Conservation (phyloP, 2,888 invertebrate species). For the Meloe dianella region DNA sequence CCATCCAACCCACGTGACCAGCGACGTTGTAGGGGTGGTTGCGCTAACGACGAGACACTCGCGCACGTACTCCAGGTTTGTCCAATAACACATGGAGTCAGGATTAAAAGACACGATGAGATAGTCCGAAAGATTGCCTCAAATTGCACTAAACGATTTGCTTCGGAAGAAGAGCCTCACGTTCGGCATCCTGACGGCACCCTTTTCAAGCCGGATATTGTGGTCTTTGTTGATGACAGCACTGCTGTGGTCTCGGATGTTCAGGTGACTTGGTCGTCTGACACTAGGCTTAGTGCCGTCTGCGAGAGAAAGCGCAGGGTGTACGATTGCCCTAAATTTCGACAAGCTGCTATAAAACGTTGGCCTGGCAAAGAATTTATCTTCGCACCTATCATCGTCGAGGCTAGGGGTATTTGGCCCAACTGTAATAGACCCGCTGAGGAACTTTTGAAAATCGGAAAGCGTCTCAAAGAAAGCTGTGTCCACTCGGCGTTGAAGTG, state of each 20-base stretch:
- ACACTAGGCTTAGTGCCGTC: constrained; percentile 31
- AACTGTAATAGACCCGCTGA: too few relatives aligned
- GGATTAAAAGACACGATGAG: constrained; percentile 35
- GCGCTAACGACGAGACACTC: not conserved
- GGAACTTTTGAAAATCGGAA: too few relatives aligned
- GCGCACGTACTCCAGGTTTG: constrained; percentile 30
- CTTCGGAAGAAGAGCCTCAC: constrained; percentile 38
- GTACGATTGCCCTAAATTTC: constrained; percentile 35
- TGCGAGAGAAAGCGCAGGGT: constrained; percentile 25
- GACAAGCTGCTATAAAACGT: constrained; percentile 25
- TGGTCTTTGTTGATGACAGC: constrained; percentile 1
- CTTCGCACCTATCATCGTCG: too few relatives aligned
- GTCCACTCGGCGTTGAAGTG: too few relatives aligned
- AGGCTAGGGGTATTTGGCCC: too few relatives aligned
- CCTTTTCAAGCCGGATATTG: constrained; percentile 38
- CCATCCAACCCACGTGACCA: constrained; percentile 17
- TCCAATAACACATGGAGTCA: constrained; percentile 22
- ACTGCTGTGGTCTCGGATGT: constrained; percentile 7
- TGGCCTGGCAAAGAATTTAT: too few relatives aligned
- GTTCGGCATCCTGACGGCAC: constrained; percentile 33
- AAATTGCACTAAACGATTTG: constrained; percentile 24
- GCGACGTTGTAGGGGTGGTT: constrained; percentile 17
- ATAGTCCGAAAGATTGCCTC: constrained; percentile 26
- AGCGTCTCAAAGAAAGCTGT: too few relatives aligned
- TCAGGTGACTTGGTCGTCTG: constrained; percentile 21